Conservation (phyloP, 2,113 vertebrate genomes). For the Anolis carolinensis region DNA sequence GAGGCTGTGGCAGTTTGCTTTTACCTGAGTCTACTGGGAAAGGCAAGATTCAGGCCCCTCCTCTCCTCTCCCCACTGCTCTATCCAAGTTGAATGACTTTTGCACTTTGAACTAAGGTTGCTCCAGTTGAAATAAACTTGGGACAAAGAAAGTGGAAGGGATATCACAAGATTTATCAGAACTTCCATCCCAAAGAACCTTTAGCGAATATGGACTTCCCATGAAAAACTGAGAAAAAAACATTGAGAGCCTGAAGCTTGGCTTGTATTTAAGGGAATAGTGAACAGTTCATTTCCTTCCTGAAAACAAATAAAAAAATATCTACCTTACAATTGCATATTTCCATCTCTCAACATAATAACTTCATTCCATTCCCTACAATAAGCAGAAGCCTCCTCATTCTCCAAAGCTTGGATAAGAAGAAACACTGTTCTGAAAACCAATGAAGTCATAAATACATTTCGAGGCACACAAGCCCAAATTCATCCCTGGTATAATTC, state of each 20-base stretch:
- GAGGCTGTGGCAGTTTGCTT: too few relatives aligned
- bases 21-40: too few relatives aligned
- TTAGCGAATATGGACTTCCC: background rate
- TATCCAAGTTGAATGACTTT: too few relatives aligned
- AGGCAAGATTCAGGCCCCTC: too few relatives aligned
- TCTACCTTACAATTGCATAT: background rate
- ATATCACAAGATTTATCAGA: too few relatives aligned
- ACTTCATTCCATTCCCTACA: background rate
- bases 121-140: too few relatives aligned
- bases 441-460: background rate
- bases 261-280: background rate
- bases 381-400: background rate
- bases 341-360: background rate
- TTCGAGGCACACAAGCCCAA: background rate
- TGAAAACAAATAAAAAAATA: background rate
- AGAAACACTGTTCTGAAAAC: background rate
- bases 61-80: too few relatives aligned
- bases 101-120: too few relatives aligned
- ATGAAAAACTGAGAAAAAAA: background rate
- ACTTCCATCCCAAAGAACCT: too few relatives aligned
- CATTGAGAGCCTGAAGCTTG: background rate
- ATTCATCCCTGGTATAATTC: conserved; percentile 8
- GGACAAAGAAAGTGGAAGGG: too few relatives aligned
- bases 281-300: background rate
- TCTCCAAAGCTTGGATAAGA: background rate